Conservation (phyloP, 2,113 vertebrate genomes). For the Dicerorhinus sumatrensis region DNA sequence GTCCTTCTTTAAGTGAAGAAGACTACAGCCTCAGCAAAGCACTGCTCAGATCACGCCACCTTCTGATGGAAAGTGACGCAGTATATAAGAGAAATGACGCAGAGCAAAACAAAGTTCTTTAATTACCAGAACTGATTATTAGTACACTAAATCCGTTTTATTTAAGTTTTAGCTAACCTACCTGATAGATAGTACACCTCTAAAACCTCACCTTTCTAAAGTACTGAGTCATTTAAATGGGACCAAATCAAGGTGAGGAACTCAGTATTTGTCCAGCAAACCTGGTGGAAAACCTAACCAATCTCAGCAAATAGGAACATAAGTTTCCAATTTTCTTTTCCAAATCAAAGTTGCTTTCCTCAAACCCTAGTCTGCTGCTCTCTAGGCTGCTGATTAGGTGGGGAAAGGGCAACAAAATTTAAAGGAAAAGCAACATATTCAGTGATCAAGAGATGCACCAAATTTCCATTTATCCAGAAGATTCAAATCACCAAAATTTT, state of each 20-base stretch:
- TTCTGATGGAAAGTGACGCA: neutral
- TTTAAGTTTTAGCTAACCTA: neutral
- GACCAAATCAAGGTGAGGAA: neutral
- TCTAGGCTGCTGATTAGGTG: constrained; percentile 18
- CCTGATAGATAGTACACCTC: neutral
- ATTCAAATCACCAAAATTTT: neutral
- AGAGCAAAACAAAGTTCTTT: neutral
- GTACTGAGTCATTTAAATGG: neutral
- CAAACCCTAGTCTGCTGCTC: neutral
- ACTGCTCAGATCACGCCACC: neutral
- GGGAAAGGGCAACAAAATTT: neutral
- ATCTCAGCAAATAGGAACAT: constrained; percentile 18
- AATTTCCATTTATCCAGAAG: constrained; percentile 45
- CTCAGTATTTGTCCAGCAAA: neutral
- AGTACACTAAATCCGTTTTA: neutral
- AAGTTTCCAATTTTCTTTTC: constrained; percentile 45
- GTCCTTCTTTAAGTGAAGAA: neutral
- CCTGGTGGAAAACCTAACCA: neutral
- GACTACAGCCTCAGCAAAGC: neutral
- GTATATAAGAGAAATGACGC: neutral
- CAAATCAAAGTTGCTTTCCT: constrained; percentile 45
- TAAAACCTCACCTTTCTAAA: neutral
- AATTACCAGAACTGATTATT: neutral
- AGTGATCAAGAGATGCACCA: neutral
- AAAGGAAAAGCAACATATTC: constrained; percentile 21